These are phyloP conservation scores for Chaunax sp. DNA, from an alignment of 2,797 vertebrate species.

Conservation along the genomic window DNA sequence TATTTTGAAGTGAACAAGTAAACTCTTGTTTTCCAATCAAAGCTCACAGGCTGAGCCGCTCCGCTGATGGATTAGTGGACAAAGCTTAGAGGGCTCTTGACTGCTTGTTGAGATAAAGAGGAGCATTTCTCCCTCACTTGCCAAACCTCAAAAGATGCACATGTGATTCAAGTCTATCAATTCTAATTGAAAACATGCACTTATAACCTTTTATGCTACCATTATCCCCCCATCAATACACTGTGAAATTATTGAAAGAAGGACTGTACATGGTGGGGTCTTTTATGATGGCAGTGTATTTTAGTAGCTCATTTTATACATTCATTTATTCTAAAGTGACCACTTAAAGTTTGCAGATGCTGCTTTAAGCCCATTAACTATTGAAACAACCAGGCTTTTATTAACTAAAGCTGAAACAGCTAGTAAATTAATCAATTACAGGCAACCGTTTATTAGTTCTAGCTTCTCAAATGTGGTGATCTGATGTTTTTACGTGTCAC, in stretches of 20 bases:
- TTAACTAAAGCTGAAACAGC: too few species aligned
- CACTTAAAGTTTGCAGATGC: too few species aligned
- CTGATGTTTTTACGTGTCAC: too few species aligned
- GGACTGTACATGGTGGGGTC: too few species aligned
- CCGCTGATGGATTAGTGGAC: background rate
- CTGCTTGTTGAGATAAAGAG: conserved; percentile 14
- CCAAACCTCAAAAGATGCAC: background rate
- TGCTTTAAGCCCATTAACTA: too few species aligned
- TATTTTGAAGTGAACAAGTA: background rate
- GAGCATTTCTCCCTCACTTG: conserved; percentile 4
- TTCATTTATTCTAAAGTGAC: too few species aligned
- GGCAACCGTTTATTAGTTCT: too few species aligned
- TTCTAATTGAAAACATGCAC: background rate
- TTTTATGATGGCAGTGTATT: background rate
- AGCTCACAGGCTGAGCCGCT: conserved; percentile 14
- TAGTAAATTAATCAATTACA: too few species aligned
- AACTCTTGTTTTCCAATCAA: background rate
- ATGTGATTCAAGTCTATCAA: background rate
- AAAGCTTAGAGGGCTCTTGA: conserved; percentile 5
- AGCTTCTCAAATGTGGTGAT: too few species aligned
- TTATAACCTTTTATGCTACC: background rate
- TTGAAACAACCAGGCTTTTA: too few species aligned
- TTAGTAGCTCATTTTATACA: background rate
- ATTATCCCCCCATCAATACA: too few species aligned
- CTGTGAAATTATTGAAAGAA: too few species aligned